These are phyloP conservation scores for Morone saxatilis DNA, from an alignment of 2,113 vertebrate species.

Conservation along the genomic window DNA sequence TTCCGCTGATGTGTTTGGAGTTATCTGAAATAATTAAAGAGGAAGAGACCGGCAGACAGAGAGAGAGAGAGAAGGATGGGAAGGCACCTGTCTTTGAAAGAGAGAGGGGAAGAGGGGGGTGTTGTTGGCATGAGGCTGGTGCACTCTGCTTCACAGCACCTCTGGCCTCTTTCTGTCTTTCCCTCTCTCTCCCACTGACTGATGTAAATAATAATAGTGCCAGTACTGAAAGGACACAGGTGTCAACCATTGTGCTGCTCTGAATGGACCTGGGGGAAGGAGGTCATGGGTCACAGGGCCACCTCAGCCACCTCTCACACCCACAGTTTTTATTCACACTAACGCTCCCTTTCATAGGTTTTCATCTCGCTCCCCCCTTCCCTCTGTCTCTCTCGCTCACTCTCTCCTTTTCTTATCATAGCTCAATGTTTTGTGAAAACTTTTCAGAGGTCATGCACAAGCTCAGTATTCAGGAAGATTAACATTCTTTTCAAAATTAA, in stretches of 20 bases:
- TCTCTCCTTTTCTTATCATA: constrained; percentile 77
- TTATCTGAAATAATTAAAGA: constrained; percentile 73
- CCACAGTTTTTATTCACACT: constrained; percentile 77
- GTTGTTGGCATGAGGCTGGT: constrained; percentile 62
- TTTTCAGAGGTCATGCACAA: constrained; percentile 68
- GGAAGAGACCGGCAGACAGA: constrained; percentile 23
- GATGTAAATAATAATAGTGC: constrained; percentile 86
- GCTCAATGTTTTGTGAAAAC: constrained; percentile 79
- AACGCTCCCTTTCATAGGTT: constrained; percentile 70
- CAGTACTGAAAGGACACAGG: constrained; percentile 86
- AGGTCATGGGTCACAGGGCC: constrained; percentile 77
- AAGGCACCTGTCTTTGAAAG: constrained; percentile 2
- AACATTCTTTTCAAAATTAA: constrained; percentile 71
- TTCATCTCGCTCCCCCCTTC: constrained; percentile 29
- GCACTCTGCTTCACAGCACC: constrained; percentile 76
- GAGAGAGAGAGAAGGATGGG: no score
- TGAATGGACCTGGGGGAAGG: constrained; percentile 78
- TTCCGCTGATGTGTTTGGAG: constrained; percentile 62
- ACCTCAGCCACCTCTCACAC: constrained; percentile 76
- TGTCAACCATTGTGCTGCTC: constrained; percentile 84
- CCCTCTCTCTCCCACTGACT: constrained; percentile 61
- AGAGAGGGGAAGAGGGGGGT: constrained; percentile 5
- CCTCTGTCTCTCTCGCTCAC: constrained; percentile 5
- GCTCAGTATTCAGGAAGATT: constrained; percentile 64
- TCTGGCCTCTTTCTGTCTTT: constrained; percentile 75